Conservation (phyloP, 2,888 invertebrate genomes). For the Chesias legatella region DNA sequence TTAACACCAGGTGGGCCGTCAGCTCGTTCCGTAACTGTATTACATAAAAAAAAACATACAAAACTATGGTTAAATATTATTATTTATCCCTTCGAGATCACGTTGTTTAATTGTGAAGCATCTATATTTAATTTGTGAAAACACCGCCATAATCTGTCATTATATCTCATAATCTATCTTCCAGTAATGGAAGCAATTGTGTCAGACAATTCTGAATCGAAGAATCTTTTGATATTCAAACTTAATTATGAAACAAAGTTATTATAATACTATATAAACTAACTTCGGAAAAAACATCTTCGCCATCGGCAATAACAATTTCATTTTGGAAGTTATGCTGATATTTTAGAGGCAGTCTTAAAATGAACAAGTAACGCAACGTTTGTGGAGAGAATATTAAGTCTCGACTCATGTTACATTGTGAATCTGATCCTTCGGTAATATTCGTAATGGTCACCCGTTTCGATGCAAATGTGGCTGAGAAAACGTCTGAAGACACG, state of each 20-base stretch:
- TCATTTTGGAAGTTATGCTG: neutral
- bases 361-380: slow-evolving; percentile 10
- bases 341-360: slow-evolving; percentile 3
- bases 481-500: slow-evolving; percentile 24
- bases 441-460: slow-evolving; percentile 35
- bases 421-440: slow-evolving; percentile 23
- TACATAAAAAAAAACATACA: too few relatives aligned
- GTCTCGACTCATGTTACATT: slow-evolving; percentile 15
- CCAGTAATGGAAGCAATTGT: slow-evolving; percentile 4
- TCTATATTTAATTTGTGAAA: too few relatives aligned
- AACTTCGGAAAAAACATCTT: neutral
- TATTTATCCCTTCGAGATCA: too few relatives aligned
- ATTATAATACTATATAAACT: neutral
- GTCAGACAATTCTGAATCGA: neutral
- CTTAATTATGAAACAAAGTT: slow-evolving; percentile 1
- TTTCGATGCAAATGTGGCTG: slow-evolving; percentile 39
- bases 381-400: slow-evolving; percentile 9
- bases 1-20: too few relatives aligned
- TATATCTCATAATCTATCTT: too few relatives aligned
- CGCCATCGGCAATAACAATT: slow-evolving; percentile 3
- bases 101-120: too few relatives aligned
- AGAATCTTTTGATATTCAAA: neutral
- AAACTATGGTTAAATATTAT: too few relatives aligned
- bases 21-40: too few relatives aligned
- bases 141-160: too few relatives aligned